phyloP scores from a whole-genome alignment of 2,797 vertebrate species.

The Podarcis lilfordi region DNA sequence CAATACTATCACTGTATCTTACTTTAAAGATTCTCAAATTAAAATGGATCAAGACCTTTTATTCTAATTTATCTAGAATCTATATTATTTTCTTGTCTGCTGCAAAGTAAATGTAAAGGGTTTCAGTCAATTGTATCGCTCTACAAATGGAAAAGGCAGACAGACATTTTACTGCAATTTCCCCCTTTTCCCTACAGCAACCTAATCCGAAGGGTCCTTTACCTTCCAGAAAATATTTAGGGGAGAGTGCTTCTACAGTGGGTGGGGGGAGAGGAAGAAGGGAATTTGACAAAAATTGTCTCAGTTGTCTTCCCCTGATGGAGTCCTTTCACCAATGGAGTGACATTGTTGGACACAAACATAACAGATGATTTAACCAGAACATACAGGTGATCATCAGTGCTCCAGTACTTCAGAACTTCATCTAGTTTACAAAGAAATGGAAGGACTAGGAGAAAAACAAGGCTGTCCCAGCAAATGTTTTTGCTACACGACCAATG shows the following conservation, averaged over 20 bases:
- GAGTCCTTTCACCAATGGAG: not conserved
- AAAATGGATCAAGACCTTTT: not conserved
- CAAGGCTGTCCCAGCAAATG: too few species aligned
- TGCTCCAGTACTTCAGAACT: too few species aligned
- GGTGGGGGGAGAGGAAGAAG: too few species aligned
- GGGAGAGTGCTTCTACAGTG: too few species aligned
- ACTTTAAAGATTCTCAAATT: not conserved
- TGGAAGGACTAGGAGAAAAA: not conserved
- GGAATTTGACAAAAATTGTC: too few species aligned
- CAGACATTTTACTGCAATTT: too few species aligned
- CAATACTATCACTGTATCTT: not conserved
- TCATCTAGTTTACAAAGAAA: not conserved
- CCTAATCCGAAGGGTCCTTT: too few species aligned
- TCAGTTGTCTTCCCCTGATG: not conserved
- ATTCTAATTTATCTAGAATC: not conserved
- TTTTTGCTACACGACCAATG: not conserved
- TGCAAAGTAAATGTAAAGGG: not conserved
- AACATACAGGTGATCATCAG: not conserved
- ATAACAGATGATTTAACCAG: not conserved
- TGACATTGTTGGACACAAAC: not conserved
- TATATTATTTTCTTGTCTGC: not conserved
- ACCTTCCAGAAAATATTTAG: too few species aligned
- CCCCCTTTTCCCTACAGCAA: too few species aligned
- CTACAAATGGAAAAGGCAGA: too few species aligned
- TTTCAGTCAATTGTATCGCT: too few species aligned